Conservation (phyloP, 2,797 vertebrate genomes). For the Diglossa cyanea region DNA sequence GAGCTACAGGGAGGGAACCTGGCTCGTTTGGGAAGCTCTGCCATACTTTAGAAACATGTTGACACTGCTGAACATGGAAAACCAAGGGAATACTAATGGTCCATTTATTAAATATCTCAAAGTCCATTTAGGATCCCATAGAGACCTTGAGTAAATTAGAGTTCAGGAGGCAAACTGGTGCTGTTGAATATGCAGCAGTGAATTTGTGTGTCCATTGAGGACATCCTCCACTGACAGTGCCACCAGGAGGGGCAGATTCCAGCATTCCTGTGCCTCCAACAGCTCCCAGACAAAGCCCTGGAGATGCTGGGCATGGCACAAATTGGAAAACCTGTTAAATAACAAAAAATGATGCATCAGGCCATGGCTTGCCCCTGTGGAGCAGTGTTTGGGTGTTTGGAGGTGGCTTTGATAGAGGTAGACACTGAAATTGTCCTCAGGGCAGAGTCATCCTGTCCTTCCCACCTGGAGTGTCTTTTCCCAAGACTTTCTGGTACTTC, state of each 20-base stretch:
- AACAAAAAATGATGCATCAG: not conserved
- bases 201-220: not conserved
- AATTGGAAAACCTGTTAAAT: not conserved
- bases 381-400: not conserved
- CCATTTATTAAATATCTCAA: not conserved
- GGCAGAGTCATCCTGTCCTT: not conserved
- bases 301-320: not conserved
- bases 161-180: not conserved
- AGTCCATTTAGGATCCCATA: not conserved
- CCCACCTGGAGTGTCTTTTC: not conserved
- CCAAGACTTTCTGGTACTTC: not conserved
- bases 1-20: not conserved
- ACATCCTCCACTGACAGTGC: accelerated
- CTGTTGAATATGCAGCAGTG: not conserved
- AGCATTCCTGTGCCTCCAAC: accelerated
- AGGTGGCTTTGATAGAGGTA: not conserved
- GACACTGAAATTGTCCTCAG: not conserved
- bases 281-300: not conserved
- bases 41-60: accelerated
- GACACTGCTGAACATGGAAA: not conserved
- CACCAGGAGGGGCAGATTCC: not conserved
- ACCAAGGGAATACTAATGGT: not conserved
- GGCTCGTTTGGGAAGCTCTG: not conserved
- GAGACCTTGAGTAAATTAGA: not conserved
- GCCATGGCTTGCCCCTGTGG: not conserved